Evolutionary conservation across 2,113 vertebrate genomes (phyloP).

Genomic region (Hippocampus abdominalis): DNA sequence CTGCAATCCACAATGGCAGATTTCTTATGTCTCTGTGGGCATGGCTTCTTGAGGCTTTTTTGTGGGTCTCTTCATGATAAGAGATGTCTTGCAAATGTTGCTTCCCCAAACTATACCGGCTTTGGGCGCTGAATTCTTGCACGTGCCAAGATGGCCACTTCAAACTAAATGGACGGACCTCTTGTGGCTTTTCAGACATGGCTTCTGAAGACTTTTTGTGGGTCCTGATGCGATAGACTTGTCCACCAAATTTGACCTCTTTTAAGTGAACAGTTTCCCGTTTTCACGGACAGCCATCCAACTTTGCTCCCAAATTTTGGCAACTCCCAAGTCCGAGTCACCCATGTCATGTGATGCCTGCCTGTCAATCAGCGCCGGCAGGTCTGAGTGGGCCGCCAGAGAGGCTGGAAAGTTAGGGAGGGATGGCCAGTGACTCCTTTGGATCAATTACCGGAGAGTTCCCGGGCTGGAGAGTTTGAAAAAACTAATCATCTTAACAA

Average conservation of each 20-base stretch:
- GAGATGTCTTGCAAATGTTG: not conserved
- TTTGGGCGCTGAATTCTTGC: not conserved
- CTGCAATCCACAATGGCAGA: not conserved
- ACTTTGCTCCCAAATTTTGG: not conserved
- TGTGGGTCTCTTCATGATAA: not conserved
- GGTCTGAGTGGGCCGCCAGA: slow-evolving; percentile 16
- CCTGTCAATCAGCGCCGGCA: slow-evolving; percentile 65
- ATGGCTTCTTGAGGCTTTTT: not conserved
- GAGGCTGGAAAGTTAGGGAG: slow-evolving; percentile 12
- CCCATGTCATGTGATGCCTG: slow-evolving; percentile 64
- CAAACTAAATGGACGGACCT: not conserved
- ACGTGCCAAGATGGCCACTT: not conserved
- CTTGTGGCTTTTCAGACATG: too few relatives aligned
- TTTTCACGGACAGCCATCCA: not conserved
- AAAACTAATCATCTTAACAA: slow-evolving; percentile 43
- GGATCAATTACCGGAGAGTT: slow-evolving; percentile 18
- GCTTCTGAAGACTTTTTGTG: not conserved
- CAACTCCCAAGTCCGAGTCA: slow-evolving; percentile 68
- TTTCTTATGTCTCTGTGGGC: not conserved
- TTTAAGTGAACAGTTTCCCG: not conserved
- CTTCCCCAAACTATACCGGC: not conserved
- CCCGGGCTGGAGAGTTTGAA: slow-evolving; percentile 18
- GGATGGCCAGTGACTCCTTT: slow-evolving; percentile 5
- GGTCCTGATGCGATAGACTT: not conserved
- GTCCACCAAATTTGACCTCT: not conserved